A percentile compares a stretch with the other conserved stretches of the same genome.
These are phyloP conservation scores for Vulpes lagopus DNA, from an alignment of 2,113 vertebrate species.

Conservation along the genomic window DNA sequence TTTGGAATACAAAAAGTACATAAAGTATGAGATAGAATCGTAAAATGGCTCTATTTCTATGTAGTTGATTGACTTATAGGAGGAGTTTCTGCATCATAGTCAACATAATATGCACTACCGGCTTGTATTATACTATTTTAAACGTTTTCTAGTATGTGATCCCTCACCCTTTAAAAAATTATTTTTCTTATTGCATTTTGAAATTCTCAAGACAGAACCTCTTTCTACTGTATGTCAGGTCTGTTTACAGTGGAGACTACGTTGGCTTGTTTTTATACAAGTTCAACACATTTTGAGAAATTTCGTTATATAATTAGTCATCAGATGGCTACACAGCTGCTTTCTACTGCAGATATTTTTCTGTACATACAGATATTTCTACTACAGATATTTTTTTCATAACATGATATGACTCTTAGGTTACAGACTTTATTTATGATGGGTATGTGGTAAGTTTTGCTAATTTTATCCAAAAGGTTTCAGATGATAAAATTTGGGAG, in stretches of 20 bases:
- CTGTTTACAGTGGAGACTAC: neutral
- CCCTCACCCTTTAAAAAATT: neutral
- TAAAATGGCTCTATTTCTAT: constrained; percentile 7
- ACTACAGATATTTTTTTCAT: neutral
- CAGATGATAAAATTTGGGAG: neutral
- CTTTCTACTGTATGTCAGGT: neutral
- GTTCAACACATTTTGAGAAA: neutral
- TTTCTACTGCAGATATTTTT: neutral
- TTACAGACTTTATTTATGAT: neutral
- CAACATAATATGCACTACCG: neutral
- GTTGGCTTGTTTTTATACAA: neutral
- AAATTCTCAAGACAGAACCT: constrained; percentile 1
- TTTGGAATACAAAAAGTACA: neutral
- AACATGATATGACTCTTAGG: neutral
- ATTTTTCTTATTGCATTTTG: constrained; percentile 29
- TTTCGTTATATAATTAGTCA: neutral
- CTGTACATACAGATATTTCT: too few relatives aligned
- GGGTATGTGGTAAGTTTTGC: neutral
- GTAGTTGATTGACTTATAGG: neutral
- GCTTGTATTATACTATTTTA: neutral
- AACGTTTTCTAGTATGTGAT: neutral
- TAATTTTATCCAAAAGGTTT: neutral
- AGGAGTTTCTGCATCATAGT: neutral
- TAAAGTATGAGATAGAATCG: neutral
- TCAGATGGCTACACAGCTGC: neutral